Conservation (phyloP, 2,888 invertebrate genomes). For the Plagodis pulveraria region DNA sequence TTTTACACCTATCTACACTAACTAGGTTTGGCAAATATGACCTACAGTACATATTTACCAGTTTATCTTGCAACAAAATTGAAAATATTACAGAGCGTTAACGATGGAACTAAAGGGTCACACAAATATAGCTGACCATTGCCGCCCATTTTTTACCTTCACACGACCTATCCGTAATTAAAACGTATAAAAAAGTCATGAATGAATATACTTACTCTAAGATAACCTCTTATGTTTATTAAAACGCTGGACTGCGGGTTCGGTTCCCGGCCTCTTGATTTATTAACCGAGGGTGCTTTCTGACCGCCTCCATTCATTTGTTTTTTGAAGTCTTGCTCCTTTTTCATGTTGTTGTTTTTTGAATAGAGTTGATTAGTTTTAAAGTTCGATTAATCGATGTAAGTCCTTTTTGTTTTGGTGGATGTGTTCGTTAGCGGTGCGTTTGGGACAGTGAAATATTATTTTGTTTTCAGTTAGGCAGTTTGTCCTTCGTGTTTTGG, state of each 20-base stretch:
- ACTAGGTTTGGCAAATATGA: too few relatives aligned
- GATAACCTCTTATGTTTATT: constrained; percentile 78
- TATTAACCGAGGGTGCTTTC: constrained; percentile 67
- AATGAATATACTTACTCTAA: constrained; percentile 66
- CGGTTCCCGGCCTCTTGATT: constrained; percentile 72
- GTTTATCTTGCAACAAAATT: too few relatives aligned
- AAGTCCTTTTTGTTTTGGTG: constrained; percentile 47
- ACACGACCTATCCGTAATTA: constrained; percentile 76
- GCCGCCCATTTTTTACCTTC: constrained; percentile 48
- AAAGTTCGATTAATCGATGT: constrained; percentile 68
- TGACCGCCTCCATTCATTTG: constrained; percentile 79
- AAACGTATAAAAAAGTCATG: constrained; percentile 75
- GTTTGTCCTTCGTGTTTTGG: too few relatives aligned
- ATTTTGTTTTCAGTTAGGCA: constrained; percentile 25
- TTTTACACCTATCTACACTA: too few relatives aligned
- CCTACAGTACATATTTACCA: too few relatives aligned
- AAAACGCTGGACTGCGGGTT: constrained; percentile 69
- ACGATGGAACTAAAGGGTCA: background rate
- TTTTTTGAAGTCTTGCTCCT: constrained; percentile 66
- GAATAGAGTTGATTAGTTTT: constrained; percentile 82
- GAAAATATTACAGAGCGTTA: background rate
- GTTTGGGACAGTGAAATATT: constrained; percentile 24
- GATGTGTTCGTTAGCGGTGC: constrained; percentile 29
- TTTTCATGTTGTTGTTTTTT: constrained; percentile 44
- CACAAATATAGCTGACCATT: constrained; percentile 2